A percentile compares a stretch with the other conserved stretches of the same genome.
These are phyloP conservation scores for Ypsolopha scabrella DNA, from an alignment of 2,888 invertebrate genomes.

Conservation along the genomic window DNA sequence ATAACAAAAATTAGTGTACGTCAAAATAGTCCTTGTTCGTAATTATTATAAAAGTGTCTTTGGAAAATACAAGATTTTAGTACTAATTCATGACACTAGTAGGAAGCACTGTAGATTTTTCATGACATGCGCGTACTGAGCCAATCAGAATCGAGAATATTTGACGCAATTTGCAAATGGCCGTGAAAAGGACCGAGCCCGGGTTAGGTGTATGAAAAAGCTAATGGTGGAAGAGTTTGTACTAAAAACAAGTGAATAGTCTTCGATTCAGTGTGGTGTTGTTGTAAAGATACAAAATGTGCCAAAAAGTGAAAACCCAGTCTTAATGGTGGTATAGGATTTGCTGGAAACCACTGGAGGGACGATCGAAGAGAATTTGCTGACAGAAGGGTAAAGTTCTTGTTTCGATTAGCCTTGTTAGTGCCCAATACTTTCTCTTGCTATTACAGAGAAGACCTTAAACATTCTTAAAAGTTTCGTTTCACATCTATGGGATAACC, in stretches of 20 bases:
- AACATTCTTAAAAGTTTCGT: no score
- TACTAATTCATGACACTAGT: slow-evolving; percentile 28
- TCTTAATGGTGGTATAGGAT: slow-evolving; percentile 64
- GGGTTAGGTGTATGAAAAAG: slow-evolving; percentile 47
- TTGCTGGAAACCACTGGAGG: slow-evolving; percentile 55
- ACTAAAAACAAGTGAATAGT: slow-evolving; percentile 54
- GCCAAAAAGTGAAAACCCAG: slow-evolving; percentile 67
- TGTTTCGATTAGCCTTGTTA: not conserved
- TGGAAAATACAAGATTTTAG: slow-evolving; percentile 18
- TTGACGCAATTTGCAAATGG: slow-evolving; percentile 73
- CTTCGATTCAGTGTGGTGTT: slow-evolving; percentile 57
- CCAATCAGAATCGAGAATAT: slow-evolving; percentile 61
- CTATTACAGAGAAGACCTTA: no score
- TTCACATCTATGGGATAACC: no score
- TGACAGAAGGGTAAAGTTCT: slow-evolving; percentile 61
- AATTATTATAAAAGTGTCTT: slow-evolving; percentile 13
- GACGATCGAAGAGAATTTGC: slow-evolving; percentile 57
- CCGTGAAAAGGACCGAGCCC: slow-evolving; percentile 66
- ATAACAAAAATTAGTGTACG: slow-evolving; percentile 16
- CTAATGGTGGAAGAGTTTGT: slow-evolving; percentile 60
- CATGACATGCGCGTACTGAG: slow-evolving; percentile 47
- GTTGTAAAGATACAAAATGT: slow-evolving; percentile 59
- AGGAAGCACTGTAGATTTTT: slow-evolving; percentile 29
- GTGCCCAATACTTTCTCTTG: not conserved
- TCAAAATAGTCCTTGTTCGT: slow-evolving; percentile 13